These are phyloP conservation scores for Meandrina meandrites DNA, from an alignment of 92 coral and sea anemone genomes.

Conservation along the genomic window DNA sequence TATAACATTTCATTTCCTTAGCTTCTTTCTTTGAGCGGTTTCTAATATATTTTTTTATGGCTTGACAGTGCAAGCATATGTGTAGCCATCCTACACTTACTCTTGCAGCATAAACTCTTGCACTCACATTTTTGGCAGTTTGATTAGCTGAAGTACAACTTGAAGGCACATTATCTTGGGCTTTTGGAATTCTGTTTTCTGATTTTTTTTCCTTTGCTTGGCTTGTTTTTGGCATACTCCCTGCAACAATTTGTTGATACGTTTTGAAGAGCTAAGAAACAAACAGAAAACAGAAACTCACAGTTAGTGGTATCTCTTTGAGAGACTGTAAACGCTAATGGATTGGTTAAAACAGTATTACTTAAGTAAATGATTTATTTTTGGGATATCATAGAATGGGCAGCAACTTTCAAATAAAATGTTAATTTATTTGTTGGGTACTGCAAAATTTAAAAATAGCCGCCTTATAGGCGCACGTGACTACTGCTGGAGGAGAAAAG, in stretches of 20 bases:
- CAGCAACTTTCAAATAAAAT: too few species aligned
- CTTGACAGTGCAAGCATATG: too few species aligned
- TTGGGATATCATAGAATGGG: too few species aligned
- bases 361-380: too few species aligned
- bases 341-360: background rate
- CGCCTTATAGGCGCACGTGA: too few species aligned
- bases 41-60: too few species aligned
- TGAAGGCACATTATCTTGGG: background rate
- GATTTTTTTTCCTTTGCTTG: conserved; percentile 4
- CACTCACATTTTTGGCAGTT: conserved; percentile 9
- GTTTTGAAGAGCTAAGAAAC: conserved; percentile 18
- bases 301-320: background rate
- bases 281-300: background rate
- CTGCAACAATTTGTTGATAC: conserved; percentile 23
- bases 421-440: too few species aligned
- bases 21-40: too few species aligned
- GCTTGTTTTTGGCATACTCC: background rate
- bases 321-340: background rate
- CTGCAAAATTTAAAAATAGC: too few species aligned
- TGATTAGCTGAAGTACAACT: background rate
- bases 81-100: too few species aligned
- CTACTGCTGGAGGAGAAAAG: too few species aligned
- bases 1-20: too few species aligned
- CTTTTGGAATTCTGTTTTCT: background rate
- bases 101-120: background rate